These are phyloP conservation scores for Harpalus rufipes DNA, from an alignment of 2,888 invertebrate genomes.

Conservation along the genomic window DNA sequence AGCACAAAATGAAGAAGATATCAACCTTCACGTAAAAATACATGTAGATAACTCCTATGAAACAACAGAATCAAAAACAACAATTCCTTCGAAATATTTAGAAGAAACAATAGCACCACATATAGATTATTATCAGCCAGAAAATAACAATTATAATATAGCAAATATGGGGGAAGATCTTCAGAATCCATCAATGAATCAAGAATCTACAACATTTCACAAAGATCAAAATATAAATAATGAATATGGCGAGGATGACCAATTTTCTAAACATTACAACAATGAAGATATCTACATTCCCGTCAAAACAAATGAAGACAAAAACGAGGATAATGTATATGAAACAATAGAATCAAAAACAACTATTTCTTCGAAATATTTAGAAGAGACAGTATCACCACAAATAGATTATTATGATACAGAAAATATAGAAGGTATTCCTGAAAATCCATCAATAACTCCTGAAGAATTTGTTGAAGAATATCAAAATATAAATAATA, in stretches of 20 bases:
- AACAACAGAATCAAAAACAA: not conserved
- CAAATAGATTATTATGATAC: not conserved
- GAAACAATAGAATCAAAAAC: not conserved
- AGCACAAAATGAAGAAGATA: not conserved
- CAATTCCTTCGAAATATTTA: too few relatives aligned
- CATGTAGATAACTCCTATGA: not conserved
- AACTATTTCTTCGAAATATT: not conserved
- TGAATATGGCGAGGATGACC: too few relatives aligned
- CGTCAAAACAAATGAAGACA: too few relatives aligned
- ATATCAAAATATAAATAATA: too few relatives aligned
- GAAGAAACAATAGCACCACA: not conserved
- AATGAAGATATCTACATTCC: too few relatives aligned
- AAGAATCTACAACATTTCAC: too few relatives aligned
- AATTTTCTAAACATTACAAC: too few relatives aligned
- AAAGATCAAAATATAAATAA: too few relatives aligned
- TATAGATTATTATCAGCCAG: not conserved
- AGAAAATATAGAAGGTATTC: not conserved
- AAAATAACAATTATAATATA: not conserved
- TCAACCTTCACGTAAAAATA: not conserved
- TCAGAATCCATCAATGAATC: too few relatives aligned
- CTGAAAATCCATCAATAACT: not conserved
- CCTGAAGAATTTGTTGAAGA: not conserved
- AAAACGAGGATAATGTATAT: not conserved
- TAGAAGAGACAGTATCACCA: not conserved
- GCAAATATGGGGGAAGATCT: too few relatives aligned